Evolutionary conservation across 1,140 invertebrate species (phyloP), one percentile per base, ranked within the genome.

Genomic region (Rhysida immarginata): DNA sequence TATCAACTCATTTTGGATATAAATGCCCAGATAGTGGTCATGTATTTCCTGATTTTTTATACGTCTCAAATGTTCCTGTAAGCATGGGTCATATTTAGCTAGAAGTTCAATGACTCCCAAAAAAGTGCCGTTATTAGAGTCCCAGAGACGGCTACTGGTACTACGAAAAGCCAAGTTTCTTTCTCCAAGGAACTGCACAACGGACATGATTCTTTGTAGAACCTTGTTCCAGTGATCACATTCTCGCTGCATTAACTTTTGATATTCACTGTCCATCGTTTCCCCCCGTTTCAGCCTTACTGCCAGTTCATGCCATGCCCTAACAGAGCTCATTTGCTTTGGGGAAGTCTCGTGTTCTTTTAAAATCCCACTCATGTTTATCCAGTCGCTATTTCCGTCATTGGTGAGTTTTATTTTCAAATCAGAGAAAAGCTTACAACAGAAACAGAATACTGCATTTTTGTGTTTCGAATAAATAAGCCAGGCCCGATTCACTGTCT

Each of bases 1-100:
- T 16, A 54, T 54, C 23, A 43, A 11, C 23, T 54, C 35, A 27
- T 54, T 54, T 43, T 54, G 53, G 24, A 54, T 54, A 16, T 44
- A 13, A 16, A 44, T 43, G 14, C 18, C 29, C 23, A 54, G 26
- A 26, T 54, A 54, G n/a, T 41, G 11, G 11, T 11, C 35, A 54
- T 54, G 53, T 21, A 44, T 43, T 53, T 26, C 16, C 11, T 57
- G 8, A 53, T 53, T 42, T 23, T 41, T 11, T 8, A 11, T 13
- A 11, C 11, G 11, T 41, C 26, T 16, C 18, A 50, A 1, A 58
- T 58, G 53, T 2, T 58, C 53, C 18, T 27, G 1, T 23, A 55
- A 25, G 43, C 55, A 2, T n/a, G 53, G 26, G 2, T 46, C 54
- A 55, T 46, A 55, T 46, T 48, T 45, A 0, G 25, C 54, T n/a